Percentiles rank a stretch among this genome's conserved stretches.
These are phyloP conservation scores for Holocentrus rufus DNA, from an alignment of 2,797 vertebrate species.

Conservation along the genomic window DNA sequence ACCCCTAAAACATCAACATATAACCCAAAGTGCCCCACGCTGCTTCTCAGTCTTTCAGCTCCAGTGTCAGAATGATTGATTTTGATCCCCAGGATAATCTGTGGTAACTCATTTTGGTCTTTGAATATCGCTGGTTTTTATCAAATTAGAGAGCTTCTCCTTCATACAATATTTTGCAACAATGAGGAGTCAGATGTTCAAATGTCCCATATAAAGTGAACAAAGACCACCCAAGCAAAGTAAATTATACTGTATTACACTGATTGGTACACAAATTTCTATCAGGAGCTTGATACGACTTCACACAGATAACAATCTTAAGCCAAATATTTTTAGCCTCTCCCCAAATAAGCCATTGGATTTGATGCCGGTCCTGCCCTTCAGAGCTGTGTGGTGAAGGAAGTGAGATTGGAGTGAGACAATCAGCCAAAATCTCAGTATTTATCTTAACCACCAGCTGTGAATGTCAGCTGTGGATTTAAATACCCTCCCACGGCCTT, in stretches of 20 bases:
- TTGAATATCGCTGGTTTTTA: slow-evolving; percentile 38
- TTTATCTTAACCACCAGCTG: slow-evolving; percentile 34
- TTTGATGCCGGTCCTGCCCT: neutral
- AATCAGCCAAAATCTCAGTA: slow-evolving; percentile 8
- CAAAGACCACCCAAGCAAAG: neutral
- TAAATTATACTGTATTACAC: neutral
- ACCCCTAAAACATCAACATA: no score
- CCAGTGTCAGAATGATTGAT: no score
- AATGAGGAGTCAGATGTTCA: slow-evolving; percentile 4
- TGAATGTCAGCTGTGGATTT: slow-evolving; percentile 40
- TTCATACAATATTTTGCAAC: neutral
- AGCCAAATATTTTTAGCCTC: neutral
- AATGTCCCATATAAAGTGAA: neutral
- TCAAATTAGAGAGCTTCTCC: slow-evolving; percentile 18
- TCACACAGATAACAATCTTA: no score
- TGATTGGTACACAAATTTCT: neutral
- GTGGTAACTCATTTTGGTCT: slow-evolving; percentile 15
- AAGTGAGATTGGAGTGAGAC: slow-evolving; percentile 21
- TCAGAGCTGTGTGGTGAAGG: neutral
- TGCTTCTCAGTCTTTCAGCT: no score
- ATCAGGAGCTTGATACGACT: no score
- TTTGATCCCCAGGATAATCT: no score
- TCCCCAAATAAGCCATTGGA: neutral
- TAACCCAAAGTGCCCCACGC: no score
- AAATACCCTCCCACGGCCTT: slow-evolving; percentile 17